Base-by-base conservation (phyloP, 1,140 invertebrate species). In the Drosophila eugracilis region DNA sequence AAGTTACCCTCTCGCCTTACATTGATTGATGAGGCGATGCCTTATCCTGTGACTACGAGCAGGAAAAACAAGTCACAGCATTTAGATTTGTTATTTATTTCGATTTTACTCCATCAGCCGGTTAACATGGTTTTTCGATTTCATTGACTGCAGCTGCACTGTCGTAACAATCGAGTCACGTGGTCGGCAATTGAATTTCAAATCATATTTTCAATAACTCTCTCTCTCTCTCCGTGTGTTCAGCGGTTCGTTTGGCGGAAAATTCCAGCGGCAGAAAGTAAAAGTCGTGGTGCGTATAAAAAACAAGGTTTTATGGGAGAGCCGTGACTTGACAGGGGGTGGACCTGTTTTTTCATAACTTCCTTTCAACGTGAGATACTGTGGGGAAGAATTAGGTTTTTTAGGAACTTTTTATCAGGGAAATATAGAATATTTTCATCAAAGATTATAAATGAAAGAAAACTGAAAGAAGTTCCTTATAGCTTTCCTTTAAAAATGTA, bases 201-300 rank as follows among this genome's bases (percentile, higher is more conserved):
- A 76, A 67, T 77, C 57, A 74, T 28, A 63, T 70, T 62, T 59
- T 55, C 72, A 65, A 80, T 76, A 60, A 57, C 52, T 49, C 57
- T 48, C n/a, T n/a, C n/a, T n/a, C n/a, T n/a, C n/a, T n/a, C n/a
- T n/a, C n/a, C n/a, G 19, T 44, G 17, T 36, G 30, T 36, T 44
- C 42, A 17, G n/a, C 42, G 28, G 37, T 47, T 78, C 12, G 15
- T 19, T 54, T 32, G 42, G 24, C 41, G 32, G n/a, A 30, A 72
- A 71, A 44, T 36, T 17, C 34, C 32, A 39, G 34, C 37, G 28
- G 12, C 30, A 53, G 37, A 60, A 80, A 65, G 48, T 70, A 55
- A 73, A 67, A 74, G 55, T 53, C 28, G 19, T 15, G 30, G 45
- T 24, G 39, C 10, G 37, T 34, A 54, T 32, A 53, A 32, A 52